These are phyloP conservation scores for Epinephelus malabaricus DNA, from an alignment of 2,797 vertebrate genomes.

Conservation along the genomic window DNA sequence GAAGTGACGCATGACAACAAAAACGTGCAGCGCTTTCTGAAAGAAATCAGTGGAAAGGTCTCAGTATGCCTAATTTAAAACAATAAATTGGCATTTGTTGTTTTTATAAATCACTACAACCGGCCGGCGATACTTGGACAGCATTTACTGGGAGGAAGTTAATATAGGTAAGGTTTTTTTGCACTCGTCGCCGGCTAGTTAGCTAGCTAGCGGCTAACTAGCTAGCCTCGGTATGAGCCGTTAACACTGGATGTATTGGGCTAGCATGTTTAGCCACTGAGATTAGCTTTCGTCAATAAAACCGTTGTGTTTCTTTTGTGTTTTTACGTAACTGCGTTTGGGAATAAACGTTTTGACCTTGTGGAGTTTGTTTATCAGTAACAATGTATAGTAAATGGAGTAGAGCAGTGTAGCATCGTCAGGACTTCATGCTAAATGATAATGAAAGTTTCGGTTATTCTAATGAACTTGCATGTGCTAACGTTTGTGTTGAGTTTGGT, in stretches of 20 bases:
- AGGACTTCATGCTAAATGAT: neutral
- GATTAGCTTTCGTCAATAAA: neutral
- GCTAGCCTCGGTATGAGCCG: neutral
- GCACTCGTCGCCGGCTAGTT: neutral
- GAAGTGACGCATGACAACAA: slow-evolving; percentile 62
- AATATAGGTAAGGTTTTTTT: slow-evolving; percentile 21
- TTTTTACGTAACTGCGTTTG: neutral
- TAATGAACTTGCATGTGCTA: neutral
- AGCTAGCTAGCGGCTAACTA: slow-evolving; percentile 32
- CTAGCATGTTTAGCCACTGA: slow-evolving; percentile 24
- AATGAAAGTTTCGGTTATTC: neutral
- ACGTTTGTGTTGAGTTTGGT: too few species aligned
- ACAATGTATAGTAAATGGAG: too few species aligned
- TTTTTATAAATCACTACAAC: accelerated
- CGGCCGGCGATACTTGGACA: neutral
- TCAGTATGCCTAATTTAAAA: slow-evolving; percentile 45
- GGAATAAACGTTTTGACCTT: accelerated
- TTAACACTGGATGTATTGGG: neutral
- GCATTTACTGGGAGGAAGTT: neutral
- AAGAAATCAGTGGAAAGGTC: neutral
- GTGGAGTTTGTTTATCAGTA: neutral
- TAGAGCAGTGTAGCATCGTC: neutral
- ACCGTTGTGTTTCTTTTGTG: neutral
- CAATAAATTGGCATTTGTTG: neutral
- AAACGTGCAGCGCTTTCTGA: slow-evolving; percentile 8